Evolutionary conservation across 2,797 vertebrate species (phyloP), one percentile per base, ranked within the genome.

Genomic region (Cynopterus sphinx): DNA sequence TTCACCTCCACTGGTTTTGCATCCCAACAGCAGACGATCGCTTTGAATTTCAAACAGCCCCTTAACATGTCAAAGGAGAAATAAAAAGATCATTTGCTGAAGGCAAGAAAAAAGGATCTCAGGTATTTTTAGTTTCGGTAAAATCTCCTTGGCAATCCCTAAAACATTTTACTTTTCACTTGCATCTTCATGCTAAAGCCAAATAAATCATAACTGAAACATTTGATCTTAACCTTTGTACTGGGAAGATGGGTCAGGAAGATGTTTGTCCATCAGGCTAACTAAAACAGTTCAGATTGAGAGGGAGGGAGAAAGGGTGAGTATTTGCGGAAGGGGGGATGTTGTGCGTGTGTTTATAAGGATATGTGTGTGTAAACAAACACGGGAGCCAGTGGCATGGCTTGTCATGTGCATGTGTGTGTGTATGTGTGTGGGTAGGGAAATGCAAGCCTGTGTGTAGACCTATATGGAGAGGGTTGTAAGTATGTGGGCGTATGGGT

Each of bases 121-220:
- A 26, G 24, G 57, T 59, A 59, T 59, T 41, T 77, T 85, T 36
- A 51, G 31, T n/a, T 41, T 71, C 65, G 10, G 24, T 22, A 36
- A 63, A 43, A 4, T 15, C 68, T 93, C 82, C 70, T 63, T 65
- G 89, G 74, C 53, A 15, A 68, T 28, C 11, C 53, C 53, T 26
- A 7, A 41, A 46, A 63, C 22, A 22, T 24, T 79, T 82, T 22
- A 71, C 36, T 86, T 26, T n/a, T 78, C 22, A 43, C 33, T 85
- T 61, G 9, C 36, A 21, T 92, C 68, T 70, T 87, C 49, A 65
- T 84, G 49, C 89, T 83, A 86, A 46, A 88, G 73, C 13, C 74
- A 94, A 91, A 77, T 73, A 94, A 91, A 77, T 73, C 73, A 31
- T 78, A 89, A 84, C 6, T 15, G 57, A 94, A 90, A 59, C 31